Evolutionary conservation across 2,113 vertebrate genomes (phyloP), one percentile per base, ranked within the genome.

Genomic region (Diphyllodes magnificus): DNA sequence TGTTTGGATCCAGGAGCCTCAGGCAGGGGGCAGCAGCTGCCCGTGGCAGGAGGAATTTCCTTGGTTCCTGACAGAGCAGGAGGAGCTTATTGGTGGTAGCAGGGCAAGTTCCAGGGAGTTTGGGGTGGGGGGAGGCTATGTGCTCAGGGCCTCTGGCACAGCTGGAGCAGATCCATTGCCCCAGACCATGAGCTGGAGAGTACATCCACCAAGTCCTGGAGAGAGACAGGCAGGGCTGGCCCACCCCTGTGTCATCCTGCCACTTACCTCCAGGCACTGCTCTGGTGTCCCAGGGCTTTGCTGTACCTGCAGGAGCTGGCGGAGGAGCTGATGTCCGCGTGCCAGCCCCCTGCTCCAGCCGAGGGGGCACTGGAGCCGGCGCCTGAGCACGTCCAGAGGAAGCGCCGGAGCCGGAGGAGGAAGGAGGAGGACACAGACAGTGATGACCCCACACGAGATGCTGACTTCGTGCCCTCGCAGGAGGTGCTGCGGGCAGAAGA

Each of bases 241-340:
- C 14, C 13, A 30, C 2, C 47, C 45, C 40, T 15, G 5, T 11
- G 23, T 0, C 0, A 1, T 18, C 13, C 42, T 33, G 33, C n/a
- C 2, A 7, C 80, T 92, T 19, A 92, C 57, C 59, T 23, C 15
- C 0, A 2, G 65, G 50, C 45, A 0, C 45, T 37, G 57, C 31
- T 61, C 72, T 56, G 86, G 71, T 12, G 11, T 89, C 60, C 17
- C 94, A 99, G 99, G 96, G 99, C 99, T 8, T 93, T 99, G 97
- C 98, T 98, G 78, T 99, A 99, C 97, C 98, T 99, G 82, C 99
- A 99, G 40, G 97, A 97, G 87, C 96, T 99, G 96, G 98, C 98
- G 0, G 98, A 98, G 91, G 98, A 99, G 69, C 88, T 99, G 63
- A 86, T 95, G 3, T 95, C 97, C 0, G 39, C 94, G 27, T 75